These are phyloP conservation scores for Syngnathus scovelli DNA, from an alignment of 2,113 vertebrate genomes.

Conservation along the genomic window DNA sequence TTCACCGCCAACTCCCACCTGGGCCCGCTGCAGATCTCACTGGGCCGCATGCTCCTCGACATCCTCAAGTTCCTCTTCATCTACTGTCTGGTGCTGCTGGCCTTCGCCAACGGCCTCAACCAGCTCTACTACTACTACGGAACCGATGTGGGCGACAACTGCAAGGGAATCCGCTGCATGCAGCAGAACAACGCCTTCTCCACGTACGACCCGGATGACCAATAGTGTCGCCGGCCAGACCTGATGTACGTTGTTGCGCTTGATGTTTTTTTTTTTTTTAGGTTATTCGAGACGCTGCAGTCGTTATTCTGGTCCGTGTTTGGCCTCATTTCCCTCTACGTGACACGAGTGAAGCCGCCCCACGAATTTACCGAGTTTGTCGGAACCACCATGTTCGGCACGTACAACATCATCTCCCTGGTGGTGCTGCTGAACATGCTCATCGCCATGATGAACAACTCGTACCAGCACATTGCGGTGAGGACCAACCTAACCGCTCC, in stretches of 20 bases:
- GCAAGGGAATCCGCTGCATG: conserved; percentile 89
- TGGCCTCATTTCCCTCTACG: conserved; percentile 90
- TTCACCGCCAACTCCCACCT: conserved; percentile 98
- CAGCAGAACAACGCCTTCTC: conserved; percentile 95
- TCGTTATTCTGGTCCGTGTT: conserved; percentile 98
- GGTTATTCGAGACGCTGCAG: conserved; percentile 92
- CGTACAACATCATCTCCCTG: conserved; percentile 94
- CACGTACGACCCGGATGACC: conserved; percentile 75
- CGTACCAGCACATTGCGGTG: conserved; percentile 97
- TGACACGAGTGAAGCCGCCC: conserved; percentile 84
- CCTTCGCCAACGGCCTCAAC: conserved; percentile 96
- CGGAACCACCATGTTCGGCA: conserved; percentile 95
- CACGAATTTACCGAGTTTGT: conserved; percentile 96
- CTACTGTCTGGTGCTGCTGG: conserved; percentile 92
- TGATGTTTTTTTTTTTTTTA: conserved; percentile 62
- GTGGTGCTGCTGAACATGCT: conserved; percentile 99
- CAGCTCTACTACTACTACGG: conserved; percentile 94
- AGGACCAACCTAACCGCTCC: conserved; percentile 27
- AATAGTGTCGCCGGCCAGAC: background rate
- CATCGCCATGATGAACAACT: conserved; percentile 99
- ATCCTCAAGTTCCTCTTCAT: conserved; percentile 99
- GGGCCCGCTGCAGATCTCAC: conserved; percentile 94
- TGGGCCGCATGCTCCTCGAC: conserved; percentile 97
- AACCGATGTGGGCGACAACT: conserved; percentile 56
- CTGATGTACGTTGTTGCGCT: conserved; percentile 15